Evolutionary conservation across 1,140 invertebrate species (phyloP).

Genomic region (Drosophila jambulina): DNA sequence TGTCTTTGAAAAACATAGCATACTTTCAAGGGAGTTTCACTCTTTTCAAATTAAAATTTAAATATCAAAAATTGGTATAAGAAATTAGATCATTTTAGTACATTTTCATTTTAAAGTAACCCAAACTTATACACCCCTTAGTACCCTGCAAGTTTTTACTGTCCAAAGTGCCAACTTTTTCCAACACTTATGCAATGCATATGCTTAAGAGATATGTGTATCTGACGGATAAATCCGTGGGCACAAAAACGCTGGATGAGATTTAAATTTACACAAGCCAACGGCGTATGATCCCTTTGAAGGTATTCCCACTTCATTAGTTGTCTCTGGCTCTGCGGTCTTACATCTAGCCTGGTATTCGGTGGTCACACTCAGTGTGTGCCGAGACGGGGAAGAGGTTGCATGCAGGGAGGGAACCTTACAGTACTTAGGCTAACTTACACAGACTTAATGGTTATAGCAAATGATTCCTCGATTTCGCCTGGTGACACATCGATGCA

Average conservation of each 20-base stretch:
- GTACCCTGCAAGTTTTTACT: slow-evolving; percentile 12
- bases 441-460: slow-evolving; percentile 50
- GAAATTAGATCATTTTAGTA: background rate
- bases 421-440: slow-evolving; percentile 72
- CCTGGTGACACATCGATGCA: slow-evolving; percentile 47
- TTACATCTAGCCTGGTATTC: slow-evolving; percentile 2
- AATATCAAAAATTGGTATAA: too few relatives aligned
- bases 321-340: slow-evolving; percentile 3
- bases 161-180: slow-evolving; percentile 3
- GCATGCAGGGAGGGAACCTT: slow-evolving; percentile 60
- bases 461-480: slow-evolving; percentile 40
- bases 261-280: slow-evolving; percentile 31
- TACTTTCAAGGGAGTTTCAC: too few relatives aligned
- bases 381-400: slow-evolving; percentile 5
- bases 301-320: slow-evolving; percentile 36
- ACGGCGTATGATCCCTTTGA: slow-evolving; percentile 25
- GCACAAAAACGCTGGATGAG: slow-evolving; percentile 31
- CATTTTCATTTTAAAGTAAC: background rate
- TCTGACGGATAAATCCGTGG: slow-evolving; percentile 36
- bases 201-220: slow-evolving; percentile 8
- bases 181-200: background rate
- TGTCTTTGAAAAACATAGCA: background rate
- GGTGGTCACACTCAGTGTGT: background rate
- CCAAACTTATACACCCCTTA: background rate
- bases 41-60: too few relatives aligned